Base-by-base conservation (phyloP, 2,888 invertebrate species). In the Sinelater perroti region DNA sequence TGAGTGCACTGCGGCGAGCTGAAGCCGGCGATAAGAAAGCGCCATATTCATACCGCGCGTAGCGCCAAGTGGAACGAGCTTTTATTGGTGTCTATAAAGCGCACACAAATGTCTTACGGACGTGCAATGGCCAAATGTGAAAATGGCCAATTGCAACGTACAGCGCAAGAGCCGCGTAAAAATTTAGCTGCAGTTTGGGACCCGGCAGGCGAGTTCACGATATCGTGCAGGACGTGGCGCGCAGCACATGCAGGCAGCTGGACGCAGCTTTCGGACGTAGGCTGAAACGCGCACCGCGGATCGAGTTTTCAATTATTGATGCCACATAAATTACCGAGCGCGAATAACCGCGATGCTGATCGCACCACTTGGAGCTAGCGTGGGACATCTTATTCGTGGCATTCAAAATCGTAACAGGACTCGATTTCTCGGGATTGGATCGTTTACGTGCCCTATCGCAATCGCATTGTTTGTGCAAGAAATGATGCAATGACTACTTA, bases 101-200 rank as follows among this genome's bases (percentile, higher is more conserved):
- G 38, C 20, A 40, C 30, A 50, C 13, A 40, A 40, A 50, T 30
- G 38, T 50, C 50, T 50, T 50, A 13, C 38, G 38, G 38, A 13
- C 20, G 40, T 50, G 50, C 30, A 50, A 50, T 50, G 40, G 40
- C 50, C 20, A 42, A 33, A 52, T 44, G 52, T 52, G 52, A 33
- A 52, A 44, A 52, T 52, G 42, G 44, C 52, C 31, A 52, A 44
- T 44, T 52, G 44, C 35, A 52, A 52, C 50, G 28, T 50, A 50
- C 40, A 50, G 31, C 40, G 31, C 50, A 50, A 50, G 40, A 42
- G 42, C 31, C 44, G 28, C 44, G 35, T 52, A 58, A 61, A 61
- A 61, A 55, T 55, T 58, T 55, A 61, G 58, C 55, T 61, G 61
- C 61, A 61, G 58, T 58, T 55, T 56, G 47, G 44, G 55, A 49